A percentile compares a stretch with the other conserved stretches of the same genome.
Conservation (phyloP, 2,888 invertebrate genomes). For the Hyppa rectilinea region DNA sequence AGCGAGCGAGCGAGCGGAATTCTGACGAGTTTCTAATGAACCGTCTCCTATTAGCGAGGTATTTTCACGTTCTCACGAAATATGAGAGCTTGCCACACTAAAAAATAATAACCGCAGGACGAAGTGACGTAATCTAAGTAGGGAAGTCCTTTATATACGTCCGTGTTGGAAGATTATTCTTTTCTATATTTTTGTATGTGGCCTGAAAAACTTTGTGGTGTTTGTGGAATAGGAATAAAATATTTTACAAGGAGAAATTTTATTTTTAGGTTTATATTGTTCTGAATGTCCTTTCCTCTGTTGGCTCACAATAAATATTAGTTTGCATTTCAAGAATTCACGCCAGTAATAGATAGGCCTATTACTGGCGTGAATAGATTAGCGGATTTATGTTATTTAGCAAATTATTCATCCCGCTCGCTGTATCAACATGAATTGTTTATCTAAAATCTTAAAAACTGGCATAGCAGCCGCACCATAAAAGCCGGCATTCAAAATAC, state of each 20-base stretch:
- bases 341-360: too few species aligned
- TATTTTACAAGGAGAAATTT: neutral
- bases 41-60: slow-evolving; percentile 68
- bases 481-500: slow-evolving; percentile 34
- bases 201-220: neutral
- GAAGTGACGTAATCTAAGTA: slow-evolving; percentile 59
- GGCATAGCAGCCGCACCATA: neutral
- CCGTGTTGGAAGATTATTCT: slow-evolving; percentile 25
- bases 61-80: slow-evolving; percentile 66
- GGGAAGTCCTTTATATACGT: slow-evolving; percentile 46
- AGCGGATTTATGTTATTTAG: neutral
- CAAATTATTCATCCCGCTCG: neutral
- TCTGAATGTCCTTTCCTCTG: neutral
- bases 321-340: too few species aligned
- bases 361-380: neutral
- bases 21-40: slow-evolving; percentile 80
- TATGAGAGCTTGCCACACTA: slow-evolving; percentile 69
- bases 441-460: slow-evolving; percentile 11
- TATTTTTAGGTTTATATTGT: neutral
- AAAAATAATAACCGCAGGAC: slow-evolving; percentile 67
- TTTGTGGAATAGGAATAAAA: slow-evolving; percentile 22
- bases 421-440: slow-evolving; percentile 8
- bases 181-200: slow-evolving; percentile 32
- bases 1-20: slow-evolving; percentile 77
- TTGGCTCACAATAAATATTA: too few species aligned